Conservation (phyloP, 2,797 vertebrate genomes). For the Chaetodon trifasciatus region DNA sequence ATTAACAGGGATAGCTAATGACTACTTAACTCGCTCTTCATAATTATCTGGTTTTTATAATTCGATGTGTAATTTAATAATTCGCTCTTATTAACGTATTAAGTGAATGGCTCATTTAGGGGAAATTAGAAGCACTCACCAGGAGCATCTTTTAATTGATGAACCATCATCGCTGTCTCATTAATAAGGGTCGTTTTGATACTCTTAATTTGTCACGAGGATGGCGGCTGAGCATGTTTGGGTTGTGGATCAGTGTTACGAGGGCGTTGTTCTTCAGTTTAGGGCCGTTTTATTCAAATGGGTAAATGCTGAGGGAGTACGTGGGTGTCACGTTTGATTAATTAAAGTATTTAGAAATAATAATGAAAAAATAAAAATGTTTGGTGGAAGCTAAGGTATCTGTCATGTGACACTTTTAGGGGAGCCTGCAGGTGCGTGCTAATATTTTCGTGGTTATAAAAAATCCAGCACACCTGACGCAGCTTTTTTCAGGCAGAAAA, state of each 20-base stretch:
- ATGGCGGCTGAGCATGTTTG: slow-evolving; percentile 53
- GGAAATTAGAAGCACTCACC: slow-evolving; percentile 83
- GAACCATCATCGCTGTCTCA: slow-evolving; percentile 82
- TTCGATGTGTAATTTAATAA: slow-evolving; percentile 99
- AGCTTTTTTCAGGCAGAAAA: background rate
- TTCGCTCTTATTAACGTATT: slow-evolving; percentile 95
- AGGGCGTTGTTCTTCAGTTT: slow-evolving; percentile 20
- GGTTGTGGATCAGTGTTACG: slow-evolving; percentile 50
- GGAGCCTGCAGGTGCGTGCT: background rate
- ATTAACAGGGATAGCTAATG: slow-evolving; percentile 99
- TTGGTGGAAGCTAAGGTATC: background rate
- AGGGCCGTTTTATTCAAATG: slow-evolving; percentile 30
- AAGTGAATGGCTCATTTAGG: slow-evolving; percentile 93
- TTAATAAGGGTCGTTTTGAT: slow-evolving; percentile 80
- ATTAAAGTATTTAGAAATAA: slow-evolving; percentile 1
- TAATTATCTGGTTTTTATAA: slow-evolving; percentile 99
- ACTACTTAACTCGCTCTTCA: slow-evolving; percentile 97
- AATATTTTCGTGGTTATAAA: background rate
- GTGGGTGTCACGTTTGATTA: slow-evolving; percentile 1
- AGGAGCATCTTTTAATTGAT: slow-evolving; percentile 88
- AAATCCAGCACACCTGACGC: background rate
- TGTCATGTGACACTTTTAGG: background rate
- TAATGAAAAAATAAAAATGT: background rate
- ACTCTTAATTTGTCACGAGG: slow-evolving; percentile 75
- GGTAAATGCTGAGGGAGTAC: slow-evolving; percentile 18